Evolutionary conservation across 1,140 invertebrate species (phyloP).

Genomic region (Hylyphantes graminicola): DNA sequence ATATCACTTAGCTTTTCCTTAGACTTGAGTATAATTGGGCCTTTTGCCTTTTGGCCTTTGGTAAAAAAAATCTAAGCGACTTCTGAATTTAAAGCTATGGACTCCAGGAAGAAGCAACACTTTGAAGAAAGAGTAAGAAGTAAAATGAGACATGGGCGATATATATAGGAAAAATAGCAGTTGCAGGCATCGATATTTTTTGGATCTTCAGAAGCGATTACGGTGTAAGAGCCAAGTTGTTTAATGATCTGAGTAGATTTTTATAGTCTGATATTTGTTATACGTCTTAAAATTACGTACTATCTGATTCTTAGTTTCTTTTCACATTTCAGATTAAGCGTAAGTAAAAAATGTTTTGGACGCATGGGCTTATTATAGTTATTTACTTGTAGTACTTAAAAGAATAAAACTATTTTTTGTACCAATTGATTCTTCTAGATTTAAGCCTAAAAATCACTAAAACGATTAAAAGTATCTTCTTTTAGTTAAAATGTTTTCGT

Average conservation of each 20-base stretch:
- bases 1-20: constrained; percentile 50
- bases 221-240: constrained; percentile 25
- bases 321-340: too few relatives aligned
- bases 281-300: too few relatives aligned
- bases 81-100: constrained; percentile 16
- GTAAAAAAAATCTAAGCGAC: constrained; percentile 36
- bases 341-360: too few relatives aligned
- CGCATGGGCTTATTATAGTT: too few relatives aligned
- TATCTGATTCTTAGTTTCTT: too few relatives aligned
- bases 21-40: constrained; percentile 39
- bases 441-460: too few relatives aligned
- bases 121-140: constrained; percentile 21
- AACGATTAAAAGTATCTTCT: too few relatives aligned
- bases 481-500: too few relatives aligned
- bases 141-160: constrained; percentile 33
- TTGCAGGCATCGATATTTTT: constrained; percentile 20
- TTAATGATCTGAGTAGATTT: constrained; percentile 43
- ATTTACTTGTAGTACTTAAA: too few relatives aligned
- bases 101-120: constrained; percentile 19
- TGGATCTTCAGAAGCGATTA: constrained; percentile 7
- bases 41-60: constrained; percentile 41
- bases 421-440: too few relatives aligned
- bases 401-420: too few relatives aligned
- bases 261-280: not conserved
- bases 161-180: constrained; percentile 1